Evolutionary conservation across 2,888 invertebrate genomes (phyloP).

Genomic region (Embidobia sp.): DNA sequence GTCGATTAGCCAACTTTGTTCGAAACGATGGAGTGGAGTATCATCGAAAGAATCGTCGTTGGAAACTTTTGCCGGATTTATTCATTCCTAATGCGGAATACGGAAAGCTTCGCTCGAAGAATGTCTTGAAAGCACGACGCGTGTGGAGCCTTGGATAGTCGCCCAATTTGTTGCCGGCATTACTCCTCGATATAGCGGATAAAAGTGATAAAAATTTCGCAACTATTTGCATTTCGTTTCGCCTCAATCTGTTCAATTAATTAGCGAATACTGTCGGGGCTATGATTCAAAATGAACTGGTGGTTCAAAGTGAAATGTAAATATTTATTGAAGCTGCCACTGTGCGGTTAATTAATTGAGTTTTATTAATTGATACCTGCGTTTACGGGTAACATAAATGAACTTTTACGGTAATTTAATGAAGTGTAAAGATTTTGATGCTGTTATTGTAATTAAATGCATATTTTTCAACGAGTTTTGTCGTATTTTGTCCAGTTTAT

Average conservation of each 20-base stretch:
- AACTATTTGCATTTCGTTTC: too few relatives aligned
- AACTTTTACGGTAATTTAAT: conserved; percentile 15
- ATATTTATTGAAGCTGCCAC: conserved; percentile 18
- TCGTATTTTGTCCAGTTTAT: too few relatives aligned
- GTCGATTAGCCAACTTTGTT: conserved; percentile 63
- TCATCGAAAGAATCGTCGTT: conserved; percentile 58
- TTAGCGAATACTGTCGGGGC: conserved; percentile 4
- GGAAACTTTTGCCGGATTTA: conserved; percentile 56
- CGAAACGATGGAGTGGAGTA: conserved; percentile 52
- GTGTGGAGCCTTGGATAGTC: conserved; percentile 45
- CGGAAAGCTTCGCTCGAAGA: conserved; percentile 17
- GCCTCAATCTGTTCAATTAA: conserved; percentile 20
- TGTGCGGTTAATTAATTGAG: conserved; percentile 25
- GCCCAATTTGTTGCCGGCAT: conserved; percentile 60
- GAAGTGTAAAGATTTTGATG: conserved; percentile 17
- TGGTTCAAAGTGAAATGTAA: conserved; percentile 14
- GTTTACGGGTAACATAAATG: conserved; percentile 13
- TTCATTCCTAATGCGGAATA: conserved; percentile 59
- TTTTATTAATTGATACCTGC: conserved; percentile 22
- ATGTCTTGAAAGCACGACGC: conserved; percentile 40
- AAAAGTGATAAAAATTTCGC: too few relatives aligned
- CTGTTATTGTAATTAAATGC: neutral
- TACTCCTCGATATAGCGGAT: too few relatives aligned
- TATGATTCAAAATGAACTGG: conserved; percentile 13
- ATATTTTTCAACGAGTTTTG: too few relatives aligned